phyloP scores from a whole-genome alignment of 2,797 vertebrate species.

The Setipinna tenuifilis region DNA sequence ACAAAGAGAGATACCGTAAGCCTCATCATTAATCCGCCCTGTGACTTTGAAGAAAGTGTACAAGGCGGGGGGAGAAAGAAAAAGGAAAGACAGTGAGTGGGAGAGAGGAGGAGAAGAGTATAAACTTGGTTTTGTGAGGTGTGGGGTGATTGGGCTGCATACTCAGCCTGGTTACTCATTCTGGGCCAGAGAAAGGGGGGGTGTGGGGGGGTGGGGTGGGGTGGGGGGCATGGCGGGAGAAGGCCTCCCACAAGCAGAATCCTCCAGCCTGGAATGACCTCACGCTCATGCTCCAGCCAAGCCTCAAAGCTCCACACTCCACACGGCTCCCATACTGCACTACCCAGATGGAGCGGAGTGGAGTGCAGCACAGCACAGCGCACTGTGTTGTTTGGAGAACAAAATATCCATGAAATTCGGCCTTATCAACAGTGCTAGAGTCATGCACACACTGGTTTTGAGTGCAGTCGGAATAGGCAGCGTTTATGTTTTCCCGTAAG shows the following conservation, averaged over 20 bases:
- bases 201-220: not conserved
- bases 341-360: constrained; percentile 1
- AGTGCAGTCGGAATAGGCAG: constrained; percentile 24
- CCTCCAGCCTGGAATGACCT: constrained; percentile 39
- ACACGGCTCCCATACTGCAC: not conserved
- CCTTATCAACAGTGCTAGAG: constrained; percentile 28
- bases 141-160: constrained; percentile 14
- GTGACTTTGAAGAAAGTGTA: not conserved
- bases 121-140: not conserved
- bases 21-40: not conserved
- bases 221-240: not conserved
- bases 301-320: constrained; percentile 9
- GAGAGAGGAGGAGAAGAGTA: constrained; percentile 12
- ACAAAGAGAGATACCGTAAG: not conserved
- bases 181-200: not conserved
- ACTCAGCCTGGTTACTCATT: constrained; percentile 23
- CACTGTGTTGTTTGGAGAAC: constrained; percentile 26
- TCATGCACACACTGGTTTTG: constrained; percentile 32
- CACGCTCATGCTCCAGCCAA: constrained; percentile 34
- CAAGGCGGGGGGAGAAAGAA: constrained; percentile 4
- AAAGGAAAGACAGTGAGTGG: not conserved
- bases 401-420: constrained; percentile 40
- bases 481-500: constrained; percentile 8
- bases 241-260: constrained; percentile 16
- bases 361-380: not conserved